Base-by-base conservation (phyloP, 53 echinoderm and acorn worm genomes). In the Pentamera pediparva region DNA sequence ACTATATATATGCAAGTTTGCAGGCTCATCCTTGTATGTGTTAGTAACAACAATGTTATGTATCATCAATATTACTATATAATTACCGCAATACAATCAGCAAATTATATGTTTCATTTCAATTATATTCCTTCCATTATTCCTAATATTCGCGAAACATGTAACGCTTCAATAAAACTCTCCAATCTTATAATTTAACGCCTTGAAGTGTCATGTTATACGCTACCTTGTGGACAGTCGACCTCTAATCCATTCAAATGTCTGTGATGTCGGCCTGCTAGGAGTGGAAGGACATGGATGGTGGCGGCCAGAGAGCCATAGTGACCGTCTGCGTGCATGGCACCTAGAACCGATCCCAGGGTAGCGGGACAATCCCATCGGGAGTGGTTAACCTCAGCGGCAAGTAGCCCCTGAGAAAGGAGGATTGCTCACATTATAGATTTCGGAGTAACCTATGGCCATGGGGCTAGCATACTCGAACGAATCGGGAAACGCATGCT, bases 291-390 rank as follows among this genome's bases (percentile, higher is more conserved):
- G 37, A 93, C 75, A 56, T 90, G 86, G 34, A 89, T 75, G 5
- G 94, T 93, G 39, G 87, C 86, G 5, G 84, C 85, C 5, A 82
- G 85, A 74, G 48, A 76, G 13, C 87, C 87, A 80, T 83, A 90
- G 49, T 85, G 82, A 11, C 95, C 90, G 33, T 87, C 82, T 17
- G 61, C 67, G 12, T 87, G 51, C 63, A 89, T 89, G 18, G 53
- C 59, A 13, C 72, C 77, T 17, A 90, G 56, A 32, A 94, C 36
- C 18, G 61, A 39, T 26, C 27, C 61, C 15, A 90, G 1, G 28
- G 87, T 76, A 3, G 65, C 69, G 20, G 78, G 79, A 30, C 87
- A 87, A 25, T 56, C 38, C 95, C 95, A 90, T 35, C 32, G 4
- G 2, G 73, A 65, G 10, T 78, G 76, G 18, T 57, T 4, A 33